Evolutionary conservation across 2,888 invertebrate genomes (phyloP), one percentile per base, ranked within the genome.

Genomic region (Leucophenga maculata): DNA sequence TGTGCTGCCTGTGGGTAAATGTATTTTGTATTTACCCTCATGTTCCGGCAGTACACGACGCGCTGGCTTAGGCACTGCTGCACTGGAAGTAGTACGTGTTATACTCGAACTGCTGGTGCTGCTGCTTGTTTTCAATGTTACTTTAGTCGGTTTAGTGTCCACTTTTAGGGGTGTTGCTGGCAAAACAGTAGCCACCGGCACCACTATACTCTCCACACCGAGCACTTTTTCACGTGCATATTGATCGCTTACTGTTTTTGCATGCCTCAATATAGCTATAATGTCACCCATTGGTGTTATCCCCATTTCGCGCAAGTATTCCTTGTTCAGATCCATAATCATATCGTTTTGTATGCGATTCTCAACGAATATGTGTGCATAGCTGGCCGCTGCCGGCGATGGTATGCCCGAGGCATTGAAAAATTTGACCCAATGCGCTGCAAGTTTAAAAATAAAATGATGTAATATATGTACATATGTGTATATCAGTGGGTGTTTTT

Each of bases 301-400:
- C 0, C 95, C 96, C 96, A 97, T 96, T 73, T 96, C 96, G 68
- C 93, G 91, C 1, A 97, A 88, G 84, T 95, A 95, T 77, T 97
- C 96, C 81, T 96, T 96, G 77, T 93, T 95, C 14, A 97, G 89
- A 78, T 97, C 97, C 74, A 93, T 89, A 67, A 97, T 86, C 97
- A 97, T 97, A 78, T 95, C 94, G 75, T 92, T 92, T 84, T 94
- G 93, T 72, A 97, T 97, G 32, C 97, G 91, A 88, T 97, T 95
- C 84, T 96, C 95, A 0, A 93, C 92, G 86, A 97, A 97, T 8
- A 94, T 93, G 22, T 95, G 91, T 0, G 97, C 96, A 88, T 97
- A 96, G 70, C 93, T 93, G 0, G 94, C 94, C 0, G 94, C 93
- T 60, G 93, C 93, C 6, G 87, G 85, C 0, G 93, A 90, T 0